phyloP scores from a whole-genome alignment of 2,888 invertebrate genomes.

The Arrhopalites spinosus region DNA sequence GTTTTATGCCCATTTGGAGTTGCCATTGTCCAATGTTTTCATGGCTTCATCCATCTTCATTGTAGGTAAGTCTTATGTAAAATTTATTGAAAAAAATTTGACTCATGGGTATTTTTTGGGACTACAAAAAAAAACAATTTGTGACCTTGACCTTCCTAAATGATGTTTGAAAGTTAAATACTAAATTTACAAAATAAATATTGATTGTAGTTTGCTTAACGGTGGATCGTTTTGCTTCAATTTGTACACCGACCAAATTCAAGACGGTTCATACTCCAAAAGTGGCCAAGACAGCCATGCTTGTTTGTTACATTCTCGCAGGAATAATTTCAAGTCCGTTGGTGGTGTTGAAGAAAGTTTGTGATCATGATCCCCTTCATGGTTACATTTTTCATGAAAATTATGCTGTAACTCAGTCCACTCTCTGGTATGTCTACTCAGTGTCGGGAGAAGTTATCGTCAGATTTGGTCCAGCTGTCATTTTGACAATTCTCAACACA shows the following conservation, averaged over 20 bases:
- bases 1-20: conserved; percentile 62
- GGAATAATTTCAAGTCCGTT: conserved; percentile 61
- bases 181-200: too few species aligned
- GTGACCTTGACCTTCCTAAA: too few species aligned
- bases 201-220: conserved; percentile 62
- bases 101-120: too few species aligned
- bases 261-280: conserved; percentile 59
- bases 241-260: conserved; percentile 60
- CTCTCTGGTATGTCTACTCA: conserved; percentile 59
- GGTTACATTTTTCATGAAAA: conserved; percentile 57
- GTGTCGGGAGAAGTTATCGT: conserved; percentile 60
- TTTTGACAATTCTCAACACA: conserved; percentile 61
- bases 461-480: conserved; percentile 61
- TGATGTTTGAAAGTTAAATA: too few species aligned
- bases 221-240: conserved; percentile 62
- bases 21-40: conserved; percentile 62
- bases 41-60: conserved; percentile 64
- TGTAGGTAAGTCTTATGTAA: conserved; percentile 19
- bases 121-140: too few species aligned
- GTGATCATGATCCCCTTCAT: conserved; percentile 23
- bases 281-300: conserved; percentile 59
- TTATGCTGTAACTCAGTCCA: conserved; percentile 54
- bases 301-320: conserved; percentile 59
- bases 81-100: too few species aligned
- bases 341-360: conserved; percentile 59